Base-by-base conservation (phyloP, 2,888 invertebrate species). In the Lacanobia oleracea region DNA sequence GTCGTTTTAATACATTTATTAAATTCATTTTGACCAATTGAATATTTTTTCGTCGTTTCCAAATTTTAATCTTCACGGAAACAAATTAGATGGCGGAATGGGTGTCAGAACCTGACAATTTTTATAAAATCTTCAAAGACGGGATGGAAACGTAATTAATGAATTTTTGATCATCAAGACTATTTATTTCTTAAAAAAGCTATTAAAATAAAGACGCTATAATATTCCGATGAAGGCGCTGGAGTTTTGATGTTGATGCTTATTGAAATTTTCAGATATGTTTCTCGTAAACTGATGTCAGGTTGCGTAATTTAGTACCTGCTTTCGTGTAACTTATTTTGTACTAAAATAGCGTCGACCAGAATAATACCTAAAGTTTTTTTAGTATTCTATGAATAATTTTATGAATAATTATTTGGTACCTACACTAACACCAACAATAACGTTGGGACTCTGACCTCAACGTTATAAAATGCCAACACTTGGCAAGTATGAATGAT, bases 41-140 rank as follows among this genome's bases (percentile, higher is more conserved):
- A 69, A 71, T 82, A 71, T 79, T 72, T 72, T 70, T 54, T 33
- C 50, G 51, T 48, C 67, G 21, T 72, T 73, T 54, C 62, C 61
- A 63, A 73, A 73, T 77, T 84, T 75, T 70, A 77, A 84, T 84
- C 66, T 72, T 71, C 60, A 37, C 48, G 64, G 68, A 77, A 75
- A 76, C 54, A 76, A 82, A 82, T 82, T 67, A 77, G 63, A 56
- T 27, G 43, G 59, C 51, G 51, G 33, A 33, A 51, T 48, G 23
- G 54, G 51, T 53, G 72, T 72, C 73, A 67, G 72, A 51, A 71
- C 57, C 61, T 81, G 66, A 50, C 51, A 62, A 64, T 74, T 74
- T 73, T 74, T 45, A 51, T 61, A n/a, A 69, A 65, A 74, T 74
- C 56, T 54, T 45, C 33, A 18, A 37, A 57, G 62, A 53, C 37